phyloP scores from a whole-genome alignment of 2,797 vertebrate genomes.

The Sebastes elongatus region DNA sequence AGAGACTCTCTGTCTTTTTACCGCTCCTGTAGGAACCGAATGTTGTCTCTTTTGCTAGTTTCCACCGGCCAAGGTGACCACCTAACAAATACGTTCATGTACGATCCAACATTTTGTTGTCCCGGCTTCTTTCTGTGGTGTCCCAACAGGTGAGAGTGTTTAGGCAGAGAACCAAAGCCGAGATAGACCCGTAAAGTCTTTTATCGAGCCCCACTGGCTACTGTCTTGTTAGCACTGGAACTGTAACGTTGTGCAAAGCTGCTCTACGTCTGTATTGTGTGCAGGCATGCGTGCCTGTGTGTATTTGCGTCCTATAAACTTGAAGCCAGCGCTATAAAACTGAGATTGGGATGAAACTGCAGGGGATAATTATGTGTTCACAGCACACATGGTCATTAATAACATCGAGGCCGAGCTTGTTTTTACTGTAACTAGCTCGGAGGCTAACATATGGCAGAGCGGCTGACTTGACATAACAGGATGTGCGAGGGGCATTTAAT shows the following conservation, averaged over 20 bases:
- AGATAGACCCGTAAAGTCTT: slow-evolving; percentile 44
- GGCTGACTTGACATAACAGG: slow-evolving; percentile 50
- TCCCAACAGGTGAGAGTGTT: slow-evolving; percentile 48
- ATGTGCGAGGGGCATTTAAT: slow-evolving; percentile 25
- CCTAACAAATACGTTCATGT: not conserved
- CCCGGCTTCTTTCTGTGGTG: not conserved
- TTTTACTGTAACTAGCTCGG: slow-evolving; percentile 62
- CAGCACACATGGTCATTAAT: slow-evolving; percentile 63
- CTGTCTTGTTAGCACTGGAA: slow-evolving; percentile 50
- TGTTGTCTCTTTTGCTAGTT: slow-evolving; percentile 13
- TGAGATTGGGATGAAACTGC: slow-evolving; percentile 49
- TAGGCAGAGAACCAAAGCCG: slow-evolving; percentile 24
- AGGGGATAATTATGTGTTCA: slow-evolving; percentile 64
- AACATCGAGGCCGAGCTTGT: slow-evolving; percentile 19
- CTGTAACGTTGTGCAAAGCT: slow-evolving; percentile 22
- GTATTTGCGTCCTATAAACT: slow-evolving; percentile 42
- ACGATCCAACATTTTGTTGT: not conserved
- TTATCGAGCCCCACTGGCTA: slow-evolving; percentile 47
- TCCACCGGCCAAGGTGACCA: slow-evolving; percentile 11
- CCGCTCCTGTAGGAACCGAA: not conserved
- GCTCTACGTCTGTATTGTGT: not conserved
- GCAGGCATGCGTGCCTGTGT: not conserved
- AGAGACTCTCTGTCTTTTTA: slow-evolving; percentile 21
- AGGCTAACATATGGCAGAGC: slow-evolving; percentile 67
- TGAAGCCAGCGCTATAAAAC: slow-evolving; percentile 48